Percentiles rank a stretch among this genome's conserved stretches.
These are phyloP conservation scores for Erebia aethiops DNA, from an alignment of 2,888 invertebrate species.

Conservation along the genomic window DNA sequence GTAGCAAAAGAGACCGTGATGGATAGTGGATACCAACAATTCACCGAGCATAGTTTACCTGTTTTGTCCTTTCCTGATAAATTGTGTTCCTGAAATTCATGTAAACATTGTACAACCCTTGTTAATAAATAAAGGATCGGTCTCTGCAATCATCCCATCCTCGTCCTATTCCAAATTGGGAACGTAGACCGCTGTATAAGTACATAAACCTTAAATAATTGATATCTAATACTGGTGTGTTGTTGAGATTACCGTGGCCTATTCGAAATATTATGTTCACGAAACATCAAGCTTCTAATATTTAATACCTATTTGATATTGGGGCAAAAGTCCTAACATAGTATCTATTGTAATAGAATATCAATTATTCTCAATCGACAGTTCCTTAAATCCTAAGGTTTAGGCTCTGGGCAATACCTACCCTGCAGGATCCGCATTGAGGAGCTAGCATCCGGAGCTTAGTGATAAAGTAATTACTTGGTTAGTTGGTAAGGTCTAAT, in stretches of 20 bases:
- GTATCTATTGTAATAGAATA: too few relatives aligned
- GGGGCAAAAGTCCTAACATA: too few relatives aligned
- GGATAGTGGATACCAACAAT: neutral
- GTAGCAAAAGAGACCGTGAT: too few relatives aligned
- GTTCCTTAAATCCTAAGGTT: too few relatives aligned
- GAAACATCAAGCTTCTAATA: neutral
- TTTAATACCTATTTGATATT: neutral
- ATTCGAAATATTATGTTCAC: neutral
- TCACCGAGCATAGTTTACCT: neutral
- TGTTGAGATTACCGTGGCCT: neutral
- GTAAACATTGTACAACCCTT: neutral
- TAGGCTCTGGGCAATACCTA: too few relatives aligned
- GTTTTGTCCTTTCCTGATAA: neutral
- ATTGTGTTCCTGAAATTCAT: neutral
- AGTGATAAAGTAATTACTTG: too few relatives aligned
- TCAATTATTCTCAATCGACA: too few relatives aligned
- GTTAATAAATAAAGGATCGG: conserved; percentile 7
- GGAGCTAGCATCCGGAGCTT: too few relatives aligned
- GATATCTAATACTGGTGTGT: conserved; percentile 6
- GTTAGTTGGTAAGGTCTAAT: too few relatives aligned
- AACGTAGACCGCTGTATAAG: neutral
- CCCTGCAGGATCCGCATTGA: too few relatives aligned
- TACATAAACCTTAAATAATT: conserved; percentile 13
- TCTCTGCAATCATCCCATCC: neutral
- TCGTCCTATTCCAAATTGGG: neutral